Conservation (phyloP, 2,113 vertebrate genomes). For the Psittacula cyanocephala region DNA sequence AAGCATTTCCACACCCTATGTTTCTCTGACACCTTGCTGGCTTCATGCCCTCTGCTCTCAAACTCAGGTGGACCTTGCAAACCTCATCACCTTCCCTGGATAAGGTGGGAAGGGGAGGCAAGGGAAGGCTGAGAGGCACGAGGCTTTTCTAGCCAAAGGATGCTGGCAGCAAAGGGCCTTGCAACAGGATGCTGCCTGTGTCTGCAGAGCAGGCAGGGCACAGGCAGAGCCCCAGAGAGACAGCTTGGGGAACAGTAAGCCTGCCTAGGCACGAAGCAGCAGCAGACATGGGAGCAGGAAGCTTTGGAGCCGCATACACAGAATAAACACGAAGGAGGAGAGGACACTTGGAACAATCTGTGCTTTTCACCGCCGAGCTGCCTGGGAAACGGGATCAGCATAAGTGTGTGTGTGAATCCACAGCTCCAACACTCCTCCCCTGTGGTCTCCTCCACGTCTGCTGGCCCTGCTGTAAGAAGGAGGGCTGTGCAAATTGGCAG, state of each 20-base stretch:
- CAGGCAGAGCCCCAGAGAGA: not conserved
- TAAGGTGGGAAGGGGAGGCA: not conserved
- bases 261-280: not conserved
- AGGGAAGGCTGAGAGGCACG: not conserved
- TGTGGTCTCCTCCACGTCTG: not conserved
- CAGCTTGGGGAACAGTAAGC: not conserved
- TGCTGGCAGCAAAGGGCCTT: not conserved
- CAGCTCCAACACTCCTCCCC: not conserved
- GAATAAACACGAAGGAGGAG: not conserved
- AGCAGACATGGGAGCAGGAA: not conserved
- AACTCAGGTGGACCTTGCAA: not conserved
- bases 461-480: rapidly evolving
- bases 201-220: not conserved
- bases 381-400: not conserved
- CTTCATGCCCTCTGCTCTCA: not conserved
- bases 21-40: not conserved
- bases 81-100: not conserved
- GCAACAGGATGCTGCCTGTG: not conserved
- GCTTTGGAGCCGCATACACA: not conserved
- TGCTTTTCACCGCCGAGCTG: not conserved
- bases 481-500: not conserved
- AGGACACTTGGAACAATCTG: not conserved
- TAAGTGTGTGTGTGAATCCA: not conserved
- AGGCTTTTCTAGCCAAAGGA: not conserved
- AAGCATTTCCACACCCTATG: rapidly evolving